Evolutionary conservation across 2,888 invertebrate species (phyloP), one percentile per base, ranked within the genome.

Genomic region (Apodemia hepburni): DNA sequence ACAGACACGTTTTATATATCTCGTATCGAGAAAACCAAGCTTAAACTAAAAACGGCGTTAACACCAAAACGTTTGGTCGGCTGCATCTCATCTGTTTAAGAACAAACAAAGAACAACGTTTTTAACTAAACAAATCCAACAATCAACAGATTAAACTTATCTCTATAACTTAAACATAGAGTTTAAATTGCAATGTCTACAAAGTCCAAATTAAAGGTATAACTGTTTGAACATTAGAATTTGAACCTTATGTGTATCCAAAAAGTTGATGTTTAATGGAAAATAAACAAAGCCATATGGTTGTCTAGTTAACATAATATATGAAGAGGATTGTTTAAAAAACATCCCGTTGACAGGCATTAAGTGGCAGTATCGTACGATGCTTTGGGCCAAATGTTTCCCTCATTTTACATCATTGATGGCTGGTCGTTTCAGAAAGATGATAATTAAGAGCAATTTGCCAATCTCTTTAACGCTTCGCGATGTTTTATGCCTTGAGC

Each of bases 231-330:
- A 67, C 63, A 66, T 73, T 71, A 75, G 69, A 77, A 72, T 77
- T 69, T 73, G 69, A 71, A 78, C 80, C 76, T 72, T 79, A 78
- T 66, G 67, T 66, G 67, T 68, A 64, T 68, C 64, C 64, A 66
- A 63, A 65, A 67, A 62, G 65, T 64, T 65, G 66, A 62, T 60
- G 66, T 62, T 71, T 65, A 68, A 64, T 66, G 65, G 59, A 68
- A 69, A 71, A 73, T 72, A 72, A 74, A 68, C 68, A 76, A 70
- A 71, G 68, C 77, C 81, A 83, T 76, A 81, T 80, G 81, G 79
- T 77, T 77, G 75, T 78, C 77, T 79, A 81, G 85, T 84, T 83
- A 84, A 84, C 82, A 77, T 82, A 86, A 85, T 84, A 85, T 81
- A 83, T 81, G 76, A 75, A 81, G 78, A 81, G 74, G 73, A 81